Evolutionary conservation across 2,113 vertebrate genomes (phyloP).

Genomic region (Halichoeres trimaculatus): DNA sequence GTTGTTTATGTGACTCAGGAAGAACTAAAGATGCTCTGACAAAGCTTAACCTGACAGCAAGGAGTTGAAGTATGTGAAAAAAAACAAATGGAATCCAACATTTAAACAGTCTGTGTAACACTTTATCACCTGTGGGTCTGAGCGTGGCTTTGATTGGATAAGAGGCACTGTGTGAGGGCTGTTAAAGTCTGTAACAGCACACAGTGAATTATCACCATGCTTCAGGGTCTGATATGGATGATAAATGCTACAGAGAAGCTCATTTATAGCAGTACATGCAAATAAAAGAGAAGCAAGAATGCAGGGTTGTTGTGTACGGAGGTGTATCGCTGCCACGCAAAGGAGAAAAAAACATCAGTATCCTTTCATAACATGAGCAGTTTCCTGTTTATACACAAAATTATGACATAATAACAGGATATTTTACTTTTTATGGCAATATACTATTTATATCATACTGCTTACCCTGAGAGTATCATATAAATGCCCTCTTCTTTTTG

Average conservation of each 20-base stretch:
- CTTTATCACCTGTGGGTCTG: neutral
- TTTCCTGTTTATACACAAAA: no score
- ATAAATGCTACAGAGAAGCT: neutral
- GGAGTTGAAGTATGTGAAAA: neutral
- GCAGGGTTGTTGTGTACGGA: no score
- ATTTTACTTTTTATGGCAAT: no score
- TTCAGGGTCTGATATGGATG: neutral
- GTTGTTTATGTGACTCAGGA: slow-evolving; percentile 55
- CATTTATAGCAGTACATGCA: no score
- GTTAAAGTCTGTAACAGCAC: neutral
- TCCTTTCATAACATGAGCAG: no score
- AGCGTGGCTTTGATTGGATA: neutral
- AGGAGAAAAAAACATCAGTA: no score
- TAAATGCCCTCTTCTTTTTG: no score
- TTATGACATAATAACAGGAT: no score
- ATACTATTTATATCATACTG: no score
- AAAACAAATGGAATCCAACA: neutral
- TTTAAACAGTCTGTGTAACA: neutral
- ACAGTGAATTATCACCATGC: neutral
- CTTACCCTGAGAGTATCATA: no score
- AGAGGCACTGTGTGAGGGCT: neutral
- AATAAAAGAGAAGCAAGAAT: no score
- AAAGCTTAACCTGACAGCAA: slow-evolving; percentile 17
- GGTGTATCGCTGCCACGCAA: no score
- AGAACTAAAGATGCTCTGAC: slow-evolving; percentile 53